phyloP scores from a whole-genome alignment of 2,888 invertebrate genomes.

The Tenthredo scrophulariae region DNA sequence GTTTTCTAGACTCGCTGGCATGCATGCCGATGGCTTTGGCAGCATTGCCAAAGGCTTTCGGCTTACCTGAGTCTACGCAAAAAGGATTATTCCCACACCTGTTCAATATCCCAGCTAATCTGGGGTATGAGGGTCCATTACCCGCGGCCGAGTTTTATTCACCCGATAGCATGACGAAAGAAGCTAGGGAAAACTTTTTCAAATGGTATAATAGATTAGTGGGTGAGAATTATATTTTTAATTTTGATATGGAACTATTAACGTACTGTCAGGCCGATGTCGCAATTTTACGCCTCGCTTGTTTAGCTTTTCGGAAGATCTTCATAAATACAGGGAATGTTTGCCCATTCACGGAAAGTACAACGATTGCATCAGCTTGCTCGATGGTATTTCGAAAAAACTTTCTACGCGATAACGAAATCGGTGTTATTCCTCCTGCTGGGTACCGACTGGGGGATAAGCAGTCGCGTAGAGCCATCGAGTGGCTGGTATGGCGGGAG shows the following conservation, averaged over 20 bases:
- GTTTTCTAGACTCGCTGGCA: constrained; percentile 63
- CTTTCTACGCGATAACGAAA: constrained; percentile 50
- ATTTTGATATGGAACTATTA: constrained; percentile 59
- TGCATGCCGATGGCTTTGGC: too few species aligned
- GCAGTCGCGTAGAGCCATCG: constrained; percentile 50
- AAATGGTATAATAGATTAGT: constrained; percentile 61
- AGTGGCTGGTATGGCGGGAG: constrained; percentile 54
- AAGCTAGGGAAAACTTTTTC: constrained; percentile 57
- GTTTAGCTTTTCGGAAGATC: constrained; percentile 63
- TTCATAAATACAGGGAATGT: constrained; percentile 62
- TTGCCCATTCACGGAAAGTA: constrained; percentile 64
- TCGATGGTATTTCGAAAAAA: constrained; percentile 19
- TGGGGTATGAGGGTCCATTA: too few species aligned
- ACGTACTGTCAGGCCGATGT: constrained; percentile 62
- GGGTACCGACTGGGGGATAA: constrained; percentile 55
- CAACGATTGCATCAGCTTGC: constrained; percentile 59
- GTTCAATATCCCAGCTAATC: constrained; percentile 64
- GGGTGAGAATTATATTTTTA: constrained; percentile 35
- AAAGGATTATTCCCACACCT: constrained; percentile 66
- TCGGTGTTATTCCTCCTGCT: constrained; percentile 52
- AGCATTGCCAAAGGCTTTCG: constrained; percentile 65
- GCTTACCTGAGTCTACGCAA: constrained; percentile 55
- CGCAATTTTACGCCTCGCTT: constrained; percentile 64
- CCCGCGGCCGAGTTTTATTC: constrained; percentile 62
- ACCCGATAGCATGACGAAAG: constrained; percentile 58